A percentile compares a stretch with the other conserved stretches of the same genome.
phyloP scores from a whole-genome alignment of 92 coral and sea anemone species.

The Umimayanthus chanpuru region DNA sequence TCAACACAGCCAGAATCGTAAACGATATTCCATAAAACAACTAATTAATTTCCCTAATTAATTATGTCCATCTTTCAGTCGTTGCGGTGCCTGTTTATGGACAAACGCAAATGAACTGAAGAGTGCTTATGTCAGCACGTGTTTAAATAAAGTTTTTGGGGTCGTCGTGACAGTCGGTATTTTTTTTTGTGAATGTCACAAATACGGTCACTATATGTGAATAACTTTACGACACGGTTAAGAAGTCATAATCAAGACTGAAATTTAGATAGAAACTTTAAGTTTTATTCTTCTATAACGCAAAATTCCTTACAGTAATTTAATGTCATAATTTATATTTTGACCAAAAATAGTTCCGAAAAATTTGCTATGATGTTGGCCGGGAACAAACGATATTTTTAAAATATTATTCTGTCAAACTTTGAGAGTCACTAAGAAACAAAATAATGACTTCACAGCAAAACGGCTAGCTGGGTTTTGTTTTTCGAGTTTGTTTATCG shows the following conservation, averaged over 20 bases:
- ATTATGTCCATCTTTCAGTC: constrained; percentile 27
- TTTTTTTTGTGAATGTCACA: not conserved
- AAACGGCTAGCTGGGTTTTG: too few species aligned
- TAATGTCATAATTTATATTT: too few species aligned
- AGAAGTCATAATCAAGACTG: not conserved
- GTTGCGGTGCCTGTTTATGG: constrained; percentile 33
- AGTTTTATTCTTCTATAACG: too few species aligned
- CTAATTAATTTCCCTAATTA: constrained; percentile 41
- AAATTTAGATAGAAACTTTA: too few species aligned
- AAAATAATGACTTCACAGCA: too few species aligned
- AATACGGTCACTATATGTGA: not conserved
- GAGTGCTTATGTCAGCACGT: not conserved
- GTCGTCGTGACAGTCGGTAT: not conserved
- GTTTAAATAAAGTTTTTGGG: not conserved
- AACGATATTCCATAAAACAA: constrained; percentile 4
- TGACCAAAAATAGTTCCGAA: too few species aligned
- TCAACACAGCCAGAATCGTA: not conserved
- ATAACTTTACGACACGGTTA: not conserved
- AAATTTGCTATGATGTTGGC: too few species aligned
- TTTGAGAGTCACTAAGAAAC: too few species aligned
- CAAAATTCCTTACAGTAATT: too few species aligned
- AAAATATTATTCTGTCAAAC: too few species aligned
- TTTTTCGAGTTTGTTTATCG: too few species aligned
- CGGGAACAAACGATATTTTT: too few species aligned
- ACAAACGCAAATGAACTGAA: constrained; percentile 28